Base-by-base conservation (phyloP, 2,113 vertebrate genomes). In the Illadopsis cleaveri region DNA sequence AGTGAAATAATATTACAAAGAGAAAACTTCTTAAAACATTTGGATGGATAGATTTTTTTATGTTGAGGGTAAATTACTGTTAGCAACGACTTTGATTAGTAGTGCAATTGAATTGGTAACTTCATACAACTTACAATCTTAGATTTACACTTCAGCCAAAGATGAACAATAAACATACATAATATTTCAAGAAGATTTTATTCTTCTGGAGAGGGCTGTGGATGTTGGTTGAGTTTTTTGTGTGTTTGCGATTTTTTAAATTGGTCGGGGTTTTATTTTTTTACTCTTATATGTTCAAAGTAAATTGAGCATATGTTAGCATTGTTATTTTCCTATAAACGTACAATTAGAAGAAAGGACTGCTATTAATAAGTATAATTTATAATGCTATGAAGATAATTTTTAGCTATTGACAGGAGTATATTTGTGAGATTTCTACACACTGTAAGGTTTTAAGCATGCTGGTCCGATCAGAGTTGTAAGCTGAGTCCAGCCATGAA, bases 401-500 rank as follows among this genome's bases (percentile, higher is more conserved):
- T 84, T n/a, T 58, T 61, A 28, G 40, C 38, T 91, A 27, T 50
- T 45, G 57, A 44, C 69, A 22, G 60, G 60, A 86, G 61, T 89
- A 38, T 66, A 48, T n/a, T 82, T 47, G 76, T 83, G 86, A 91
- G 57, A 76, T 30, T 94, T 91, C 69, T 78, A 33, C 4, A 14
- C 3, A 1, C 58, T 47, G 11, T 44, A 38, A 79, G 27, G 89
- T 90, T 95, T 96, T 68, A 77, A 93, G n/a, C 73, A 47, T 83
- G 35, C 89, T 89, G 30, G 68, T 94, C 60, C 2, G 18, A 76
- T 58, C 72, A 53, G 86, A 97, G 77, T 78, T 98, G 97, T 97
- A 96, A 98, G 95, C 90, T 93, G 94, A 98, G 91, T 98, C 97
- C 97, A 35, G 76, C 96, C 94, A 93, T 98, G 98, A 99, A 98